phyloP scores from a whole-genome alignment of 2,888 invertebrate species.

The Phymatocera aterrima region DNA sequence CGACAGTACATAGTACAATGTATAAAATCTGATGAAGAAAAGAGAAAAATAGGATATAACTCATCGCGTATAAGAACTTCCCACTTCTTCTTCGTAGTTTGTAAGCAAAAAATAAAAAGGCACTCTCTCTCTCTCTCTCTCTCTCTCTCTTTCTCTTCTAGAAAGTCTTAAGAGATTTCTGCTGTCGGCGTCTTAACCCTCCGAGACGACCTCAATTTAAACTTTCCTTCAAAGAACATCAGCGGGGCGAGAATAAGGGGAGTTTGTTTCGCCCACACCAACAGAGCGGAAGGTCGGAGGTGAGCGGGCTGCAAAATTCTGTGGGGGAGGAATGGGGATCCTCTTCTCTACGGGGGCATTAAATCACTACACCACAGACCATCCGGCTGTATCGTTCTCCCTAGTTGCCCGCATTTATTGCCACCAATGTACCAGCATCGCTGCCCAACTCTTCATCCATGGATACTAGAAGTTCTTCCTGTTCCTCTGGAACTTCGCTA shows the following conservation, averaged over 20 bases:
- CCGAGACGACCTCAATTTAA: constrained; percentile 53
- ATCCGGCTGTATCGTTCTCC: constrained; percentile 25
- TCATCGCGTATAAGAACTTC: constrained; percentile 14
- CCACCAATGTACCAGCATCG: constrained; percentile 5
- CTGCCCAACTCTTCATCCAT: background rate
- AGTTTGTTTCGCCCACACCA: constrained; percentile 24
- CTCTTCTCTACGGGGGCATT: constrained; percentile 48
- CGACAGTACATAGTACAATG: too few species aligned
- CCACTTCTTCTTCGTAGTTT: background rate
- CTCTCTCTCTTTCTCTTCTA: background rate
- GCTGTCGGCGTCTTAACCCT: constrained; percentile 33
- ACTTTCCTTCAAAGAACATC: constrained; percentile 51
- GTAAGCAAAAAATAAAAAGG: constrained; percentile 20
- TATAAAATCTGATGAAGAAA: background rate
- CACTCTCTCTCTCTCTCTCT: background rate
- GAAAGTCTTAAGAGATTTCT: constrained; percentile 44
- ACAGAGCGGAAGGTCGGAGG: background rate
- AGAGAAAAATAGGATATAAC: background rate
- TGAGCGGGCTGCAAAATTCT: background rate
- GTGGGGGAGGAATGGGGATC: constrained; percentile 34
- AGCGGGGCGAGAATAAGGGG: background rate
- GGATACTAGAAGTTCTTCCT: background rate
- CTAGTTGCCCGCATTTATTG: constrained; percentile 19
- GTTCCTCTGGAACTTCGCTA: constrained; percentile 17
- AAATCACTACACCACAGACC: constrained; percentile 49